Base-by-base conservation (phyloP, 1,140 invertebrate genomes). In the Panagrolaimus sp. region DNA sequence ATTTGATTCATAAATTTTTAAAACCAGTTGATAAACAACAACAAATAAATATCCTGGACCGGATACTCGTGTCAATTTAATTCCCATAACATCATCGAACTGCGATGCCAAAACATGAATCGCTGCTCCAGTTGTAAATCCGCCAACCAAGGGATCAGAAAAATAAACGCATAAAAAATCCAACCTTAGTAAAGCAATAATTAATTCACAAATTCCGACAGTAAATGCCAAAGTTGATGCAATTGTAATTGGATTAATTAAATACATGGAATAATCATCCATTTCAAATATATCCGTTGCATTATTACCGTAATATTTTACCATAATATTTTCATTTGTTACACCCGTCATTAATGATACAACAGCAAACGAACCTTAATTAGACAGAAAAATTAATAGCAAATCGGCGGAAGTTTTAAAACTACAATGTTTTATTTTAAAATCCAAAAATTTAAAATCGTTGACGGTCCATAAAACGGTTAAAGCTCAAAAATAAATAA, bases 71-170 rank as follows among this genome's bases (percentile, higher is more conserved):
- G 12, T 26, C 24, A 67, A 14, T 15, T 44, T 83, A 0, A 94
- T 81, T 0, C 93, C 93, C 67, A 95, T 85, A 0, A 95, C 85
- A 83, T 92, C 90, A 81, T 92, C 92, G 1, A 95, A 84, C 85
- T 96, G 93, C 5, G 92, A 93, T 0, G 89, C 89, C n/a, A 93
- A 85, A 14, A 96, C 93, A 78, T 94, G 91, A 67, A 94, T 85
- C 0, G 92, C 91, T 4, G 92, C 91, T 0, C 90, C 92, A 0
- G 92, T 93, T 1, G 92, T 95, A 81, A 95, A 94, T 0, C 91
- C 92, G 73, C 89, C 92, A 0, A 96, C 90, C 71, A 96, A 86
- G 0, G 91, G 90, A 78, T 95, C 92, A 0, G 91, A 92, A 10
- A 96, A 86, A 44, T 95, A 87, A 0, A 90, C 88, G 12, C 90